phyloP scores from a whole-genome alignment of 2,888 invertebrate genomes.

The Xanthia togata region DNA sequence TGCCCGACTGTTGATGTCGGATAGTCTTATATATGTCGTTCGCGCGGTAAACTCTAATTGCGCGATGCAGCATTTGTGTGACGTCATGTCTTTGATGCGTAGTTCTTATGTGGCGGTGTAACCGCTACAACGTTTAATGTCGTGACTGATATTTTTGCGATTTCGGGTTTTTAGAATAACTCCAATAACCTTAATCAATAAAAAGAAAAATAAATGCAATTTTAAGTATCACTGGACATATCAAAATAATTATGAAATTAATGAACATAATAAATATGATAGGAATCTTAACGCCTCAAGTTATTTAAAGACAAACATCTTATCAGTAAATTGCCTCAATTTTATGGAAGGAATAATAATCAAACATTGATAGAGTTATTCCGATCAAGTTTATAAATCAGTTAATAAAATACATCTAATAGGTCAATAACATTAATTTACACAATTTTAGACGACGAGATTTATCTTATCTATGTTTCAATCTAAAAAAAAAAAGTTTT shows the following conservation, averaged over 20 bases:
- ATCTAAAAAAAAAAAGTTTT: not conserved
- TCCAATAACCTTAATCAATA: not conserved
- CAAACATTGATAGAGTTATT: not conserved
- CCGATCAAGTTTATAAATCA: not conserved
- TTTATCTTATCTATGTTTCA: not conserved
- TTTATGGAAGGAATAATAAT: not conserved
- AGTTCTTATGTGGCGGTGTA: too few species aligned
- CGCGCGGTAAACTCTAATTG: too few species aligned
- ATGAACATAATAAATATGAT: too few species aligned
- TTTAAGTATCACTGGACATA: not conserved
- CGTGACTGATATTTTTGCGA: not conserved
- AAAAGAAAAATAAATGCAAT: not conserved
- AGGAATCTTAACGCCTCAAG: slow-evolving; percentile 6
- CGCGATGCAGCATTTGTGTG: too few species aligned
- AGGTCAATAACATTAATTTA: not conserved
- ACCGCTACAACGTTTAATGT: too few species aligned
- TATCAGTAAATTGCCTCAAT: not conserved
- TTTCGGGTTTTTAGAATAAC: not conserved
- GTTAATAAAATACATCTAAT: slow-evolving; percentile 4
- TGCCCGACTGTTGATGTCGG: too few species aligned
- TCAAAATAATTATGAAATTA: not conserved
- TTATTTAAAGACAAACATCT: not conserved
- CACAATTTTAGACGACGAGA: not conserved
- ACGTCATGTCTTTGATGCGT: too few species aligned
- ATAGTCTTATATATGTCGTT: too few species aligned